Evolutionary conservation across 2,113 vertebrate species (phyloP), one percentile per base, ranked within the genome.

Genomic region (Tursiops truncatus): DNA sequence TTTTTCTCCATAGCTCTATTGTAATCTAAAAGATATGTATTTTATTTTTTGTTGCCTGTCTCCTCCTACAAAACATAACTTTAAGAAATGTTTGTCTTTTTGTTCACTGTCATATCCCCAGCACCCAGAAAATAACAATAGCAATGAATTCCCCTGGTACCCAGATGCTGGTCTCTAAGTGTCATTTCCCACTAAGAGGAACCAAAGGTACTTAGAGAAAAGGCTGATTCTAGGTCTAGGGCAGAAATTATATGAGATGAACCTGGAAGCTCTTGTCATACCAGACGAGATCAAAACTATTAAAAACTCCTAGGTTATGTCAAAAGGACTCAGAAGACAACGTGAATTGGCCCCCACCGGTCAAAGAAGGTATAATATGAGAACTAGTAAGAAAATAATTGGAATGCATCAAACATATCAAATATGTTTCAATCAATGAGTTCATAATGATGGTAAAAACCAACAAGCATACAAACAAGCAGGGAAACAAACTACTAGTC

Each of bases 361-460:
- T 33, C 56, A 94, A 80, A 79, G n/a, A 33, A 91, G 21, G 14
- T 28, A 26, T 2, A 94, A 71, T 31, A 67, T 76, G 44, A 92
- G 67, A 56, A 67, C 23, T 9, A 31, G 44, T 50, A 68, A 95
- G 63, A 95, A 92, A 93, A 88, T 58, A 81, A 79, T 8, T 71
- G 26, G n/a, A 81, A 89, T 28, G 15, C 3, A 63, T 17, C 9
- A 68, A 81, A 93, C 15, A 65, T 67, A 79, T 2, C 47, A 87
- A 79, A 44, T 84, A 85, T 53, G 38, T 33, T 82, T 95, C 44
- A 80, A 74, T 67, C 7, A 53, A 62, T 77, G 60, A 67, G 28
- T 93, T 95, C 21, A 53, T 56, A 70, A 93, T n/a, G 36, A 85
- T 65, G 86, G 77, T 33, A 70, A 96, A 95, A 85, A 41, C 6